Evolutionary conservation across 2,797 vertebrate genomes (phyloP).

Genomic region (Danio tinwini): DNA sequence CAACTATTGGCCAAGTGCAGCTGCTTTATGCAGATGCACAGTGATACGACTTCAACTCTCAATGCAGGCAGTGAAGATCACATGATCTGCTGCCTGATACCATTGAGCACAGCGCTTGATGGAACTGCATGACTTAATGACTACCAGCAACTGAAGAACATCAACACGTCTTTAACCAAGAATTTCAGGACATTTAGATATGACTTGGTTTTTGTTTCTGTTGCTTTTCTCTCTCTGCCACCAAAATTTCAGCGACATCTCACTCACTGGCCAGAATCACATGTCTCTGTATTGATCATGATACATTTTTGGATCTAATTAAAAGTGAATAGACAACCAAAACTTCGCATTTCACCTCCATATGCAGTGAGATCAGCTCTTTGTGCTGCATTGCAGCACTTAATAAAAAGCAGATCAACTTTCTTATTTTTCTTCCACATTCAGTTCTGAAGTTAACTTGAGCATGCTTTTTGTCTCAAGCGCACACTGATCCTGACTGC

Average conservation of each 20-base stretch:
- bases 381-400: background rate
- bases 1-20: background rate
- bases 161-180: background rate
- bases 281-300: background rate
- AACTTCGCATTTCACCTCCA: no score
- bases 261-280: background rate
- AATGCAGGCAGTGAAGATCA: background rate
- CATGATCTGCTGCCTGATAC: background rate
- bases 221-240: background rate
- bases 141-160: no score
- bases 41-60: background rate
- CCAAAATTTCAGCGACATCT: background rate
- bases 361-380: background rate
- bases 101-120: background rate
- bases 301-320: background rate
- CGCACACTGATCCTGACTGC: conserved; percentile 11
- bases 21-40: background rate
- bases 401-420: conserved; percentile 15
- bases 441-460: background rate
- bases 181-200: background rate
- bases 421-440: background rate
- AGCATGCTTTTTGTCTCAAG: conserved; percentile 15
- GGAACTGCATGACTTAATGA: background rate
- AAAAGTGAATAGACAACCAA: background rate
- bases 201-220: background rate